Percentiles rank a stretch among this genome's conserved stretches.
These are phyloP conservation scores for Eristalis tenax DNA, from an alignment of 2,888 invertebrate genomes.

Conservation along the genomic window DNA sequence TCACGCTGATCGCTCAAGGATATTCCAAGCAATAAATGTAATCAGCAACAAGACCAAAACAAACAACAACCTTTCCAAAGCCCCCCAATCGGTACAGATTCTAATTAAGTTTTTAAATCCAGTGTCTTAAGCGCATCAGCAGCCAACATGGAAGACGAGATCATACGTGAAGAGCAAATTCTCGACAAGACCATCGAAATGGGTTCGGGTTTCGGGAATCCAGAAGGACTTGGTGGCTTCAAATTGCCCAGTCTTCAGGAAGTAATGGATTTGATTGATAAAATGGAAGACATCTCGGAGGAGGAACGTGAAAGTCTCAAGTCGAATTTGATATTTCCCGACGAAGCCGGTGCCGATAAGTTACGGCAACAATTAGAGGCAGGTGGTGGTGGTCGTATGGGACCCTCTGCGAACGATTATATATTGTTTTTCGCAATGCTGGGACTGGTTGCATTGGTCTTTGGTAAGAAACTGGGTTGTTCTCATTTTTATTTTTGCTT, in stretches of 20 bases:
- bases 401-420: slow-evolving; percentile 76
- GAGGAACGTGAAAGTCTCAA: slow-evolving; percentile 84
- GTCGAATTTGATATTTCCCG: slow-evolving; percentile 82
- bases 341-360: slow-evolving; percentile 79
- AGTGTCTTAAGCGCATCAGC: slow-evolving; percentile 19
- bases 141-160: slow-evolving; percentile 46
- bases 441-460: slow-evolving; percentile 79
- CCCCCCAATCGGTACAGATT: slow-evolving; percentile 4
- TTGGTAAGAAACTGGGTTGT: slow-evolving; percentile 77
- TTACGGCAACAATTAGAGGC: slow-evolving; percentile 60
- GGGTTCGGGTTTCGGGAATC: slow-evolving; percentile 74
- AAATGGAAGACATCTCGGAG: slow-evolving; percentile 83
- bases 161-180: slow-evolving; percentile 70
- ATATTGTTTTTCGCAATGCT: slow-evolving; percentile 79
- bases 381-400: not conserved
- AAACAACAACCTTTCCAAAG: not conserved
- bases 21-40: slow-evolving; percentile 43
- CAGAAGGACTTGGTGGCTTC: slow-evolving; percentile 76
- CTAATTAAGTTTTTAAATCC: slow-evolving; percentile 43
- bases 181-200: slow-evolving; percentile 73
- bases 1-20: slow-evolving; percentile 64
- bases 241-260: slow-evolving; percentile 83
- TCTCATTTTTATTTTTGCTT: not conserved
- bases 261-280: slow-evolving; percentile 84
- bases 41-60: slow-evolving; percentile 44